Percentiles rank a stretch among this genome's conserved stretches.
These are phyloP conservation scores for Hirtodrosophila alboralis DNA, from an alignment of 2,888 invertebrate genomes.

Conservation along the genomic window DNA sequence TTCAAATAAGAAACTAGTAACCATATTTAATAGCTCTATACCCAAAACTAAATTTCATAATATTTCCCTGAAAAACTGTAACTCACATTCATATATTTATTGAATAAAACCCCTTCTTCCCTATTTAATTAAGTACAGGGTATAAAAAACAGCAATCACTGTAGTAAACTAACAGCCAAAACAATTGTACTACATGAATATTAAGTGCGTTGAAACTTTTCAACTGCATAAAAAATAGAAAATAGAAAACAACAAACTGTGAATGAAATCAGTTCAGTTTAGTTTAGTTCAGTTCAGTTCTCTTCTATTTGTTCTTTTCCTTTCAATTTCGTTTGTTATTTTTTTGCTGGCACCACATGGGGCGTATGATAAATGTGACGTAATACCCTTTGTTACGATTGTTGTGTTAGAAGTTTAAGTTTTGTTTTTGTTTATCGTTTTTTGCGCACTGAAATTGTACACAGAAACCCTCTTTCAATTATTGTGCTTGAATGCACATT, in stretches of 20 bases:
- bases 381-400: conserved; percentile 44
- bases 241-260: conserved; percentile 24
- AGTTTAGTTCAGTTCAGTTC: too few species aligned
- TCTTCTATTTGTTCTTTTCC: conserved; percentile 14
- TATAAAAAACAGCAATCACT: conserved; percentile 14
- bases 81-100: too few species aligned
- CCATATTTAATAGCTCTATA: too few species aligned
- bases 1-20: too few species aligned
- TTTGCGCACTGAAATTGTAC: conserved; percentile 21
- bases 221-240: conserved; percentile 13
- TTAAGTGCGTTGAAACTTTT: conserved; percentile 48
- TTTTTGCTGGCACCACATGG: conserved; percentile 47
- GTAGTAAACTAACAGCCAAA: conserved; percentile 29
- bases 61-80: too few species aligned
- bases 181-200: conserved; percentile 63
- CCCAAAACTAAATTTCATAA: too few species aligned
- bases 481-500: conserved; percentile 63
- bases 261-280: conserved; percentile 59
- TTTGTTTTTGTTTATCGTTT: too few species aligned
- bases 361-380: conserved; percentile 73
- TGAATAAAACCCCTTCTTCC: too few species aligned
- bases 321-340: conserved; percentile 16
- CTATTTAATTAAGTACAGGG: conserved; percentile 2
- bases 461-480: conserved; percentile 67
- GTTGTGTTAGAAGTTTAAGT: conserved; percentile 5